phyloP scores from a whole-genome alignment of 2,888 invertebrate species.

The Hoplodrina ambigua region DNA sequence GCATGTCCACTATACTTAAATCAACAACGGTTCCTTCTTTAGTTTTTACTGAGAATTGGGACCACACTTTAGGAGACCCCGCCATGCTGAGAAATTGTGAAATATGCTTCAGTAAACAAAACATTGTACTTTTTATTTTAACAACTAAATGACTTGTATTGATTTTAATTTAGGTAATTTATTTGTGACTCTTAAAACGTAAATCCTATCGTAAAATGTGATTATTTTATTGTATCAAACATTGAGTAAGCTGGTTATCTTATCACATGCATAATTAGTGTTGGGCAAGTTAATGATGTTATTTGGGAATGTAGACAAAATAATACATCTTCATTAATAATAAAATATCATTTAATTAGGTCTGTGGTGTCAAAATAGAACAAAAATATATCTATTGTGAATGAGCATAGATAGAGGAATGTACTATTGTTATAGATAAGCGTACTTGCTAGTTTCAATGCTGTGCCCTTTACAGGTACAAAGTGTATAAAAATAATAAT shows the following conservation, averaged over 20 bases:
- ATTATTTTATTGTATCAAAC: constrained; percentile 2
- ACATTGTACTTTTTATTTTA: background rate
- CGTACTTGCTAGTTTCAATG: too few species aligned
- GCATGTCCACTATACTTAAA: constrained; percentile 61
- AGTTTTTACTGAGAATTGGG: constrained; percentile 43
- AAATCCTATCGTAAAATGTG: constrained; percentile 6
- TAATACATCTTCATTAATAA: too few species aligned
- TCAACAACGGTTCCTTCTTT: constrained; percentile 42
- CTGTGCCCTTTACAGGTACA: too few species aligned
- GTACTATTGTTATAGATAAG: too few species aligned
- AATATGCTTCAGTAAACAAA: constrained; percentile 14
- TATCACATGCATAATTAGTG: constrained; percentile 15
- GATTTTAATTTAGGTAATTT: background rate
- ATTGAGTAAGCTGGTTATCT: constrained; percentile 20
- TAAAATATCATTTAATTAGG: too few species aligned
- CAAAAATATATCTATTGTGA: too few species aligned
- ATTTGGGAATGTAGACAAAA: constrained; percentile 9
- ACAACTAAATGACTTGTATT: background rate
- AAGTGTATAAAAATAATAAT: too few species aligned
- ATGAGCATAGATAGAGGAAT: too few species aligned
- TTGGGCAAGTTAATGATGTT: background rate
- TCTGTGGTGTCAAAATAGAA: too few species aligned
- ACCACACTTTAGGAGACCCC: constrained; percentile 44
- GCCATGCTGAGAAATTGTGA: constrained; percentile 15
- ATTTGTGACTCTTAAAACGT: background rate